These are phyloP conservation scores for Ramphastos sulfuratus DNA, from an alignment of 2,113 vertebrate genomes.

Conservation along the genomic window DNA sequence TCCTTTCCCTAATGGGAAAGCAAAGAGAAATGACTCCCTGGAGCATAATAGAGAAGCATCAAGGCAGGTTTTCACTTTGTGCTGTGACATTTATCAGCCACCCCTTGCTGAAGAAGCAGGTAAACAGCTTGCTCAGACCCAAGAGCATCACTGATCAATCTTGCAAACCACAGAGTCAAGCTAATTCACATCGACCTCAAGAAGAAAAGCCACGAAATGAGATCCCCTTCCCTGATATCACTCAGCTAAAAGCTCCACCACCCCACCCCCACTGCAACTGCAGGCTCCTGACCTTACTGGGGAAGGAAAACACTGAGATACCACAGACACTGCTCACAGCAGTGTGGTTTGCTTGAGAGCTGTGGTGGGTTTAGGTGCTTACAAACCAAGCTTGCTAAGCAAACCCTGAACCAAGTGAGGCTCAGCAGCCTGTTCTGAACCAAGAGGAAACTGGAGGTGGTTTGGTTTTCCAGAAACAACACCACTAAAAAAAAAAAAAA, in stretches of 20 bases:
- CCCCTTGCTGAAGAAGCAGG: not conserved
- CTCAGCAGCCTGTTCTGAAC: not conserved
- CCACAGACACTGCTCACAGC: not conserved
- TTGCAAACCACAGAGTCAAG: not conserved
- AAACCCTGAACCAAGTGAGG: not conserved
- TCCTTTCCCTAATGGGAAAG: no score
- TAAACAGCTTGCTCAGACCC: not conserved
- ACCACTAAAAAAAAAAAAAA: not conserved
- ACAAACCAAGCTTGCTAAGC: not conserved
- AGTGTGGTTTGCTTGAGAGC: not conserved
- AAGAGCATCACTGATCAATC: not conserved
- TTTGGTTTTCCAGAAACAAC: not conserved
- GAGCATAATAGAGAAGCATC: not conserved
- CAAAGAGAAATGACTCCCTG: not conserved
- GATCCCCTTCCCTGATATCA: not conserved
- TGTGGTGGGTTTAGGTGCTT: not conserved
- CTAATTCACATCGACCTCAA: not conserved
- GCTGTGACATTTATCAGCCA: not conserved
- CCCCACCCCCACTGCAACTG: fast-evolving
- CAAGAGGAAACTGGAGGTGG: constrained; percentile 6
- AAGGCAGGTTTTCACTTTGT: not conserved
- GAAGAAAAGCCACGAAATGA: not conserved
- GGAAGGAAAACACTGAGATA: not conserved
- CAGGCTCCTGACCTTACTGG: not conserved
- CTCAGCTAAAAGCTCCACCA: not conserved